phyloP scores from a whole-genome alignment of 2,888 invertebrate species.

The Pardosa pseudoannulata region DNA sequence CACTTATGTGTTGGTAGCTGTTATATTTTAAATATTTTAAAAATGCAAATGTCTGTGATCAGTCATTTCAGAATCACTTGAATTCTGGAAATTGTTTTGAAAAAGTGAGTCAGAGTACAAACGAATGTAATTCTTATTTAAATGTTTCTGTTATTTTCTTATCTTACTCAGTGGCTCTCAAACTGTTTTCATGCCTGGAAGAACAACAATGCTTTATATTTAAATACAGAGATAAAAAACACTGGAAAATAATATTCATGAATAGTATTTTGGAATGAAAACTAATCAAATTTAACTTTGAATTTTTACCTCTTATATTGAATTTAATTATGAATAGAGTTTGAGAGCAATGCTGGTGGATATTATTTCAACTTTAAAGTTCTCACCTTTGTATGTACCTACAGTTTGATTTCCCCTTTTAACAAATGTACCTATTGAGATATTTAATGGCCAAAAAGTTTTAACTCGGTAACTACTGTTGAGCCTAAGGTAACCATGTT shows the following conservation, averaged over 20 bases:
- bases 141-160: not conserved
- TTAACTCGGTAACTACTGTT: not conserved
- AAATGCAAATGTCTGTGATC: conserved; percentile 34
- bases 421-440: not conserved
- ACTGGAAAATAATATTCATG: too few relatives aligned
- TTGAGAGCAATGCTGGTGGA: not conserved
- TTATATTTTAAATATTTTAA: conserved; percentile 12
- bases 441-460: not conserved
- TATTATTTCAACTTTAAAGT: not conserved
- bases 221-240: too few relatives aligned
- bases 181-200: not conserved
- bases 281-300: too few relatives aligned
- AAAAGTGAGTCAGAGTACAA: conserved; percentile 20
- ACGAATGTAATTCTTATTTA: not conserved
- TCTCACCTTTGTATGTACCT: not conserved
- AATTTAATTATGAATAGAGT: too few relatives aligned
- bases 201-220: too few relatives aligned
- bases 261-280: too few relatives aligned
- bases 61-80: conserved; percentile 10
- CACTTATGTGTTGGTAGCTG: conserved; percentile 17
- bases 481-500: not conserved
- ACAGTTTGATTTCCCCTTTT: not conserved
- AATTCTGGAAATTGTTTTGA: conserved; percentile 14
- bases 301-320: too few relatives aligned
- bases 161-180: not conserved